These are phyloP conservation scores for Pseudopleuronectes americanus DNA, from an alignment of 2,797 vertebrate genomes.

Conservation along the genomic window DNA sequence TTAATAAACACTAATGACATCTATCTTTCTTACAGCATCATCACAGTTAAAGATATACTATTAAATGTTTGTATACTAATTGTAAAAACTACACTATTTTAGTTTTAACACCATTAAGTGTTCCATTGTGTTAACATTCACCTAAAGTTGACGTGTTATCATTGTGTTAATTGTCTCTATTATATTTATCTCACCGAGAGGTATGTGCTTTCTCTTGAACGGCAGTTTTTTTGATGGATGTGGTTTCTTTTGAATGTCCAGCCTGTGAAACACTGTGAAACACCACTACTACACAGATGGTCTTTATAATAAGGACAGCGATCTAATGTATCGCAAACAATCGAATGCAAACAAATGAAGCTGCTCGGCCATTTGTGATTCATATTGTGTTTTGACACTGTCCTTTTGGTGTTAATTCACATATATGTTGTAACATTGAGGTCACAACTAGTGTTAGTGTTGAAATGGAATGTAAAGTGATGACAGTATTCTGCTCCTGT, in stretches of 20 bases:
- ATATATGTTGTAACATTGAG: not conserved
- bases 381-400: not conserved
- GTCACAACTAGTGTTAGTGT: no score
- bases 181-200: no score
- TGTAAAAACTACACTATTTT: no score
- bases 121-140: not conserved
- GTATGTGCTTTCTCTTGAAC: no score
- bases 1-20: no score
- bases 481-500: not conserved
- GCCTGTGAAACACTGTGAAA: no score
- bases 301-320: no score
- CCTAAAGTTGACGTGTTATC: not conserved
- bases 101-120: not conserved
- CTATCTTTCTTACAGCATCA: not conserved
- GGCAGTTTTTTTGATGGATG: no score
- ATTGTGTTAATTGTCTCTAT: not conserved
- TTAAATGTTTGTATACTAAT: no score
- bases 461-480: not conserved
- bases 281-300: not conserved
- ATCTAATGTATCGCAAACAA: no score
- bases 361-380: not conserved
- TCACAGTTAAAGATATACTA: not conserved
- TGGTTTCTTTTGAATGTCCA: not conserved
- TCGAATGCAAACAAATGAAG: not conserved
- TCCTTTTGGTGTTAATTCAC: not conserved